Conservation (phyloP, 1,140 invertebrate genomes). For the Laupala kohalensis region DNA sequence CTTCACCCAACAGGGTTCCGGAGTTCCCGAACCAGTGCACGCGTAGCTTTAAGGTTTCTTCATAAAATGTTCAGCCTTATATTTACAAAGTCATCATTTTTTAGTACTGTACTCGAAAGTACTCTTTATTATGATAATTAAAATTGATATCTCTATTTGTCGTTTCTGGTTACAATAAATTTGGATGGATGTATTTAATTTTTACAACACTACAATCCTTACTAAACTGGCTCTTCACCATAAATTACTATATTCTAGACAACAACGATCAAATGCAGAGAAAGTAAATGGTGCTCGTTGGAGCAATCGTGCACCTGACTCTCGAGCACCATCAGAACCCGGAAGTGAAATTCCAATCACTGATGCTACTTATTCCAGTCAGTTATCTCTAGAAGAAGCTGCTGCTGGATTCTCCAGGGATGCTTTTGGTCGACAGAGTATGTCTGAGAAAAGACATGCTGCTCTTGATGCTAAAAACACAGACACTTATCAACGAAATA, state of each 20-base stretch:
- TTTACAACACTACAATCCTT: too few species aligned
- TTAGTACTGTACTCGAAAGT: too few species aligned
- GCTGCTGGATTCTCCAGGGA: conserved; percentile 66
- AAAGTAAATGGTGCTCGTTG: background rate
- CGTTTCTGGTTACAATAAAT: too few species aligned
- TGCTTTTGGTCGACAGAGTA: conserved; percentile 86
- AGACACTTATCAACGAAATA: conserved; percentile 88
- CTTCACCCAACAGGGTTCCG: too few species aligned
- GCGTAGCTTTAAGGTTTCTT: too few species aligned
- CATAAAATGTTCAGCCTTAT: too few species aligned
- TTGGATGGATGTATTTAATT: too few species aligned
- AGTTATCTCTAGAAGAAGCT: conserved; percentile 58
- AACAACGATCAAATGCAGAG: background rate
- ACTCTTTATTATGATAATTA: too few species aligned
- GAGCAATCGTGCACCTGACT: background rate
- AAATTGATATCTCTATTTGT: too few species aligned
- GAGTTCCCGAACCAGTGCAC: too few species aligned
- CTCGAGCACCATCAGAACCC: background rate
- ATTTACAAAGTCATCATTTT: too few species aligned
- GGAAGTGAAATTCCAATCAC: conserved; percentile 7
- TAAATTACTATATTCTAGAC: background rate
- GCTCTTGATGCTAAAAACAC: conserved; percentile 87
- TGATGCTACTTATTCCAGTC: conserved; percentile 61
- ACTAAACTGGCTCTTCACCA: too few species aligned
- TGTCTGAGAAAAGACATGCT: conserved; percentile 93